Base-by-base conservation (phyloP, 2,113 vertebrate species). In the Tricholaema leucomelas region DNA sequence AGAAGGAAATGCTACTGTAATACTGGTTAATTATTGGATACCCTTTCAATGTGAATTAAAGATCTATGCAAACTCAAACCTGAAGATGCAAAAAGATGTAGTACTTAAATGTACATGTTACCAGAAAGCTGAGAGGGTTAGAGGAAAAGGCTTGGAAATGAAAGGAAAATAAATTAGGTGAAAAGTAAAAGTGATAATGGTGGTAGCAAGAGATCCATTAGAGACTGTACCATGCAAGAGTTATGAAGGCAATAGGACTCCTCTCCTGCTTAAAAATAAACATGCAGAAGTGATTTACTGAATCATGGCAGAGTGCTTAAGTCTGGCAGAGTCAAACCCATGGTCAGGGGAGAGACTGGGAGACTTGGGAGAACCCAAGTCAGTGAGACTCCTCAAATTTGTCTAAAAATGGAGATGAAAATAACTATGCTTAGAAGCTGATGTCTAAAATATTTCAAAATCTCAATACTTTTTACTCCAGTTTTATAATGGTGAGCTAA, bases 11-110 rank as follows among this genome's bases (percentile, higher is more conserved):
- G 1, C 63, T 56, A 65, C 54, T 25, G 11, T 85, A 54, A 70
- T 46, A 38, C 30, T 63, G 24, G 73, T 86, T 94, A 93, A 73
- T 91, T 93, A 89, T 31, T 69, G 18, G 58, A 63, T 85, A 52
- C 19, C 8, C 54, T 84, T 84, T 67, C 30, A 54, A 30, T 83
- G 63, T 69, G 72, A 69, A 38, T 88, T 87, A 88, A 92, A 80
- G 27, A 72, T 75, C 89, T 56, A 6, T 18, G 56, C 36, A 90
- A 85, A 52, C 52, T 81, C 44, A 48, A 60, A 61, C 55, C 60
- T 65, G 38, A 36, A 71, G 63, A 70, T 80, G 75, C 21, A 77
- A 59, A 66, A 66, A 65, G 35, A 40, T 76, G 8, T 40, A 73
- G 75, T 73, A 38, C 28, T 61, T 69, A 23, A 64, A 77, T 74